Conservation (phyloP, 2,888 invertebrate genomes). For the Camponotus fellah region DNA sequence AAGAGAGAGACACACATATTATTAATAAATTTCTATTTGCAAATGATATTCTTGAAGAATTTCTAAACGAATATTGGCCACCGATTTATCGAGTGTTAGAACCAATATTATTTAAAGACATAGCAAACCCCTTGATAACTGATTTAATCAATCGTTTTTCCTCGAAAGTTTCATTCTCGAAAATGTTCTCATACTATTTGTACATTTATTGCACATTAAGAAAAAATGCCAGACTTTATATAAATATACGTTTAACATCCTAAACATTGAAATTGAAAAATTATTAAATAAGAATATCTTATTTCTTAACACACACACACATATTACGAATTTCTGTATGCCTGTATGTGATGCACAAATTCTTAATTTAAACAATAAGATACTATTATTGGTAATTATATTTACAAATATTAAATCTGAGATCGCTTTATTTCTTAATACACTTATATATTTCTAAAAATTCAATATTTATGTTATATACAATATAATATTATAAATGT, state of each 20-base stretch:
- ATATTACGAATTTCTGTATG: not conserved
- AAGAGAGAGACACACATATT: too few relatives aligned
- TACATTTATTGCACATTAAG: not conserved
- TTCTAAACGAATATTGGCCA: conserved; percentile 7
- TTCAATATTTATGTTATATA: not conserved
- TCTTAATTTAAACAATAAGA: not conserved
- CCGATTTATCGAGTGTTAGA: not conserved
- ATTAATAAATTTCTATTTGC: not conserved
- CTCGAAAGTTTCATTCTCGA: not conserved
- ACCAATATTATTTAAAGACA: not conserved
- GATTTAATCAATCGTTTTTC: not conserved
- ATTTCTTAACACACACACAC: not conserved
- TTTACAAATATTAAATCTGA: not conserved
- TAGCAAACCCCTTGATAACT: not conserved
- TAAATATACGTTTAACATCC: not conserved
- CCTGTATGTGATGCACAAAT: not conserved
- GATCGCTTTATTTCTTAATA: not conserved
- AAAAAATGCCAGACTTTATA: not conserved
- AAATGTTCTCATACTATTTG: not conserved
- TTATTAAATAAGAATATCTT: not conserved
- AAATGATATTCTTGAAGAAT: not conserved
- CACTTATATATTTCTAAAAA: not conserved
- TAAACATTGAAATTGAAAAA: not conserved
- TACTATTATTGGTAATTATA: not conserved
- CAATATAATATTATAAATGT: too few relatives aligned